phyloP scores from a whole-genome alignment of 2,888 invertebrate genomes.

The Noctua janthe region DNA sequence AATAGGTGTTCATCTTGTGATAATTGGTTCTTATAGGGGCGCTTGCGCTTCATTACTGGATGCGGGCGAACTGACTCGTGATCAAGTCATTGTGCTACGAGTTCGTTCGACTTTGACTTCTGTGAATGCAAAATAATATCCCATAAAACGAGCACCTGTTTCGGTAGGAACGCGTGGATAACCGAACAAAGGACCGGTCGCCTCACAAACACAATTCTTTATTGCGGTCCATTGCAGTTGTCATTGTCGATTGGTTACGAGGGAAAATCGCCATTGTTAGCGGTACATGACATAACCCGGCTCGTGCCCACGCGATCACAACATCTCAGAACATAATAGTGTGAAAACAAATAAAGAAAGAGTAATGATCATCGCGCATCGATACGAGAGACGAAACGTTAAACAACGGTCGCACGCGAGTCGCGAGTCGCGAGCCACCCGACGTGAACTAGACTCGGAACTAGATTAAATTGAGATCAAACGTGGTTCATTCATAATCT shows the following conservation, averaged over 20 bases:
- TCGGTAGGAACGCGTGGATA: conserved; percentile 74
- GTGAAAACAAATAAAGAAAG: conserved; percentile 76
- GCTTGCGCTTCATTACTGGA: conserved; percentile 75
- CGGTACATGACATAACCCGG: conserved; percentile 79
- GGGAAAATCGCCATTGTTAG: conserved; percentile 81
- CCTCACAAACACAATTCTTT: conserved; percentile 79
- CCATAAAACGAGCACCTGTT: conserved; percentile 80
- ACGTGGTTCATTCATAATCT: conserved; percentile 82
- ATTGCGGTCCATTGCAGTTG: conserved; percentile 80
- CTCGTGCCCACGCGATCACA: conserved; percentile 77
- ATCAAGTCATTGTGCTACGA: conserved; percentile 62
- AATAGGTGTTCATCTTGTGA: conserved; percentile 74
- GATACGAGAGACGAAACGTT: conserved; percentile 68
- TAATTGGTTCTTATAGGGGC: conserved; percentile 85
- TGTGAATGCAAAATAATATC: conserved; percentile 70
- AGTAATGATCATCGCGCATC: conserved; percentile 70
- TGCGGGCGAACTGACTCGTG: conserved; percentile 79
- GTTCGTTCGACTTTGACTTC: conserved; percentile 65
- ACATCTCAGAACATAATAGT: conserved; percentile 71
- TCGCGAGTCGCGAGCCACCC: conserved; percentile 56
- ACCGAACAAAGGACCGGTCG: conserved; percentile 78
- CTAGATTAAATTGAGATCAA: conserved; percentile 75
- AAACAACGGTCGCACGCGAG: conserved; percentile 66
- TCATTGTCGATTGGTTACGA: conserved; percentile 81
- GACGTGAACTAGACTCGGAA: conserved; percentile 68